These are phyloP conservation scores for Trachelus tabidus DNA, from an alignment of 2,888 invertebrate genomes.

Conservation along the genomic window DNA sequence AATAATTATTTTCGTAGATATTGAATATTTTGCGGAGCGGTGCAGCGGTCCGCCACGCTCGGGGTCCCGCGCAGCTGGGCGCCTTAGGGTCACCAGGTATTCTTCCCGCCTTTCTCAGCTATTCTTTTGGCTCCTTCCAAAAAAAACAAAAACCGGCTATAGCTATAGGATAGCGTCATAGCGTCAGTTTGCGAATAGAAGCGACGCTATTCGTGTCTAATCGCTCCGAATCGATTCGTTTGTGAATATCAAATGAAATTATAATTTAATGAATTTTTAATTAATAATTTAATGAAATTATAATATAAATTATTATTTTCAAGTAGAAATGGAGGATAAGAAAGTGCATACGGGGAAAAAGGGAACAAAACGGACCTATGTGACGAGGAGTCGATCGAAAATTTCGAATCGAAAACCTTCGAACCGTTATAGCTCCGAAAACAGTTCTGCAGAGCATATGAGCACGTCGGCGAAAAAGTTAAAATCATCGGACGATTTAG, in stretches of 20 bases:
- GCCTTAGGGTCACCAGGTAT: background rate
- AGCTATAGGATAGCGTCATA: slow-evolving; percentile 13
- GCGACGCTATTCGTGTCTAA: slow-evolving; percentile 21
- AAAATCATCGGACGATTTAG: slow-evolving; percentile 24
- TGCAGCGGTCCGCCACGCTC: slow-evolving; percentile 15
- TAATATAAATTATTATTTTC: slow-evolving; percentile 15
- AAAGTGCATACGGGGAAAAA: slow-evolving; percentile 21
- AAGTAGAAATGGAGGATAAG: slow-evolving; percentile 16
- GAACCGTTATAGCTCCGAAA: slow-evolving; percentile 15
- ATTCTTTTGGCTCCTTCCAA: background rate
- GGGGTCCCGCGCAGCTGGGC: too few species aligned
- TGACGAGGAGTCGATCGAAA: slow-evolving; percentile 19
- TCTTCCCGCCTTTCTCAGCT: slow-evolving; percentile 1
- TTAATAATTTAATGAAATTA: too few species aligned
- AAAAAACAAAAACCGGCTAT: slow-evolving; percentile 1
- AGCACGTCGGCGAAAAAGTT: slow-evolving; percentile 25
- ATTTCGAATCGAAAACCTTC: slow-evolving; percentile 19
- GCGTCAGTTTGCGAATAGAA: slow-evolving; percentile 20
- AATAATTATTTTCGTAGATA: slow-evolving; percentile 23
- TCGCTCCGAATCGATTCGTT: slow-evolving; percentile 21
- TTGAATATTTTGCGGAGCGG: slow-evolving; percentile 22
- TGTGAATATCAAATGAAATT: slow-evolving; percentile 18
- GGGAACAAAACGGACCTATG: slow-evolving; percentile 20
- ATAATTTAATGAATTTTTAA: too few species aligned
- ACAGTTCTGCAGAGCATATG: slow-evolving; percentile 24